A percentile compares a stretch with the other conserved stretches of the same genome.
Conservation (phyloP, 2,113 vertebrate genomes). For the Cisticola juncidis region DNA sequence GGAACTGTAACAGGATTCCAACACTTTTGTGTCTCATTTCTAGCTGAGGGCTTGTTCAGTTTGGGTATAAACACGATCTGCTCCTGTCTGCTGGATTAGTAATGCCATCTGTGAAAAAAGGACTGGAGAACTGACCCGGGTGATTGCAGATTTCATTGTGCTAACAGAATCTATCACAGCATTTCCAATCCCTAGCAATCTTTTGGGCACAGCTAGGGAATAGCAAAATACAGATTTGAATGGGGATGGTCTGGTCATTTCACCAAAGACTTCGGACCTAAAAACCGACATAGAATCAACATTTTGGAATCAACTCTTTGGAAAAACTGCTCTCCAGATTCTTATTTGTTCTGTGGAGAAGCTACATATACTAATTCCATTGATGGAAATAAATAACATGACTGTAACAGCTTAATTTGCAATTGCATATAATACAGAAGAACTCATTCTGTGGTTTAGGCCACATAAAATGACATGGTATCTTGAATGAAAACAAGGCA, state of each 20-base stretch:
- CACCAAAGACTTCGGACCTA: neutral
- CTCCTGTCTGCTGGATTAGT: constrained; percentile 9
- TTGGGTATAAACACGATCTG: neutral
- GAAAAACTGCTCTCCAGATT: neutral
- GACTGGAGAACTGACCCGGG: rapidly evolving
- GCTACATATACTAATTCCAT: neutral
- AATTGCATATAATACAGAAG: neutral
- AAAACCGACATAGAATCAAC: neutral
- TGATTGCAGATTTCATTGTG: neutral
- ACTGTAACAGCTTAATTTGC: neutral
- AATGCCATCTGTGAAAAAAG: neutral
- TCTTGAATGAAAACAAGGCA: neutral
- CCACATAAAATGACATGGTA: neutral
- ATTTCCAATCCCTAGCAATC: neutral
- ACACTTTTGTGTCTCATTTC: neutral
- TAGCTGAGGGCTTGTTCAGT: neutral
- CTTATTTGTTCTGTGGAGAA: neutral
- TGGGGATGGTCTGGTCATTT: neutral
- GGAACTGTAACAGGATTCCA: neutral
- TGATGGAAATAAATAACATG: neutral
- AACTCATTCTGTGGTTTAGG: neutral
- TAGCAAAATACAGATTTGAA: neutral
- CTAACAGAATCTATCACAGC: neutral
- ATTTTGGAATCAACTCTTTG: neutral
- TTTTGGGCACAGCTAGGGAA: neutral